Evolutionary conservation across 2,797 vertebrate genomes (phyloP), one percentile per base, ranked within the genome.

Genomic region (Malacoraja senta): DNA sequence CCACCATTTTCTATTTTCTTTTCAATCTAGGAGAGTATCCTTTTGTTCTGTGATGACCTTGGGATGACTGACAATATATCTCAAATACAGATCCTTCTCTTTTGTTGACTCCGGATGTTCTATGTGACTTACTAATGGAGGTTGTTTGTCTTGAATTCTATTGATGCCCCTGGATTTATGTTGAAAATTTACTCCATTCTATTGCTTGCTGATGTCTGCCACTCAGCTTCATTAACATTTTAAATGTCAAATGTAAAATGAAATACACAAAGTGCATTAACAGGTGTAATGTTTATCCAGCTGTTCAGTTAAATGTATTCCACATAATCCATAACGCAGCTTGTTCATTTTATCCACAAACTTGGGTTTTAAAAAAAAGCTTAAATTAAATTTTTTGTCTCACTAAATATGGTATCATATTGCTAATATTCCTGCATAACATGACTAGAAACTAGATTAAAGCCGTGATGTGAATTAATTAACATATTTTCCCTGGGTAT

Each of bases 401-500:
- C 35, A 68, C 65, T 88, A 68, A 35, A 88, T 21, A 3, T 88
- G 63, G 8, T 92, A 91, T 44, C 68, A 44, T 44, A 74, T 72
- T 72, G 68, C 71, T 91, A 92, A 74, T 92, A 4, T 76, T 74
- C 26, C 44, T 26, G 2, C 13, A 19, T 29, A 74, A 74, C 13
- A 53, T 76, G 38, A 92, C 24, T 58, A n/a, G 71, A 92, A 53
- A 76, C 38, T 76, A 76, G 35, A 76, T 92, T 74, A 92, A 58
- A 74, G 26, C n/a, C 58, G 24, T 76, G 53, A 72, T 76, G 38
- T 74, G 71, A 76, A 76, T 13, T 44, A 6, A 76, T 92, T 58
- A 91, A 91, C 38, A 53, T 92, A 38, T n/a, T 74, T 53, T 92
- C 38, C 72, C 72, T 74, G 90, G 65, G 71, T 76, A 8, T 92